phyloP scores from a whole-genome alignment of 2,797 vertebrate species.

The Microhierax caerulescens region DNA sequence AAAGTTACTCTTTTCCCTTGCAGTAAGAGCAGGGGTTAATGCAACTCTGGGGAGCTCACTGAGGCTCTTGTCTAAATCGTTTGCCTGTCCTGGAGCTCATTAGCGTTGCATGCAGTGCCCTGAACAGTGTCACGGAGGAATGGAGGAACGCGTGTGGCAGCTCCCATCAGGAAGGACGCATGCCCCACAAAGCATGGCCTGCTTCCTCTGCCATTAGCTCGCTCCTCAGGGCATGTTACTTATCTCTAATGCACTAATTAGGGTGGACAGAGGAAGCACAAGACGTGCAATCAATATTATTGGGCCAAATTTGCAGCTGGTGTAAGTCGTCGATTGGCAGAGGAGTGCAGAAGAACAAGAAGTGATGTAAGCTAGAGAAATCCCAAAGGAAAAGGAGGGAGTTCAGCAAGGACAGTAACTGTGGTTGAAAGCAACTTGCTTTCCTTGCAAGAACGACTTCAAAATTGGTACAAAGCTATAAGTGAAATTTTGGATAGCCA shows the following conservation, averaged over 20 bases:
- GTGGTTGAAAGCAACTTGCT: background rate
- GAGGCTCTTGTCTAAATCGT: background rate
- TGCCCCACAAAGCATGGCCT: background rate
- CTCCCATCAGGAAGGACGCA: background rate
- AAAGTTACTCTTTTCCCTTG: background rate
- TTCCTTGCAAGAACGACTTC: background rate
- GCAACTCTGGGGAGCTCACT: background rate
- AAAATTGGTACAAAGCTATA: background rate
- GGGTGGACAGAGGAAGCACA: background rate
- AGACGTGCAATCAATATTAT: background rate
- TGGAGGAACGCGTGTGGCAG: background rate
- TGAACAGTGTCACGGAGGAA: background rate
- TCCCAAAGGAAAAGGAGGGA: background rate
- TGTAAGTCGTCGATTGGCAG: background rate
- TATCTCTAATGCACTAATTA: slow-evolving; percentile 5
- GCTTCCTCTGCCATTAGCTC: background rate
- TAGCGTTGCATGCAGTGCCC: slow-evolving; percentile 4
- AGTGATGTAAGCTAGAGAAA: background rate
- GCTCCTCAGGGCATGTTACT: background rate
- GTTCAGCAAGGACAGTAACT: background rate
- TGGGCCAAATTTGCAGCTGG: background rate
- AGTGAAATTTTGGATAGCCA: background rate
- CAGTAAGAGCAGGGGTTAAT: background rate
- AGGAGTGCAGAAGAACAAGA: background rate
- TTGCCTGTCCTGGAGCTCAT: slow-evolving; percentile 13